Conservation (phyloP, 2,888 invertebrate genomes). For the Cactoblastis cactorum region DNA sequence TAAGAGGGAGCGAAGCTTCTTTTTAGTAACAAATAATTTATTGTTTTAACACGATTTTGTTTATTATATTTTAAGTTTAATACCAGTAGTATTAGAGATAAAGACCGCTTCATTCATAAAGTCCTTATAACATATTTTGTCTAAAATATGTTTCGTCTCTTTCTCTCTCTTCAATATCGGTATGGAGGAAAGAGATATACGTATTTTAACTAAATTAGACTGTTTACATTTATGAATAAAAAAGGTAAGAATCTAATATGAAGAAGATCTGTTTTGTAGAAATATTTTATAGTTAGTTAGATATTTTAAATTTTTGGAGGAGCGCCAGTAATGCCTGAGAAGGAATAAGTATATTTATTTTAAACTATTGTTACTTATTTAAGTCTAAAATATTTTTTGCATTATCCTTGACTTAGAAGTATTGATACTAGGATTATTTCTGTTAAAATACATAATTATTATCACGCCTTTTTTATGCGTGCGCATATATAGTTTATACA, state of each 20-base stretch:
- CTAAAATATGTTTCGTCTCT: too few species aligned
- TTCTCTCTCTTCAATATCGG: too few species aligned
- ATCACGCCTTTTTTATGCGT: neutral
- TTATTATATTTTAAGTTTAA: neutral
- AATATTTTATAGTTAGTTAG: constrained; percentile 19
- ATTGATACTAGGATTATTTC: too few species aligned
- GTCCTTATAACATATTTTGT: too few species aligned
- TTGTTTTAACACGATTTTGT: constrained; percentile 22
- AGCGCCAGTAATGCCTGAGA: constrained; percentile 7
- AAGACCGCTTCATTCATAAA: too few species aligned
- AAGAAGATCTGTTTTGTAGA: constrained; percentile 22
- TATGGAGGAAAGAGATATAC: too few species aligned
- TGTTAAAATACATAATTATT: too few species aligned
- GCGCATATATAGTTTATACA: neutral
- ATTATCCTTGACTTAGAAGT: neutral
- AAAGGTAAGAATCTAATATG: constrained; percentile 15
- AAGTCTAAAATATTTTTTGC: constrained; percentile 6
- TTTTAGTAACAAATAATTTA: constrained; percentile 38
- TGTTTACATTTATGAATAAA: too few species aligned
- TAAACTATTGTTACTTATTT: neutral
- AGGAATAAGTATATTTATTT: constrained; percentile 14
- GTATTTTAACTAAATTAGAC: too few species aligned
- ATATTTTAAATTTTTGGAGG: constrained; percentile 17
- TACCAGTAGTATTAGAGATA: constrained; percentile 19
- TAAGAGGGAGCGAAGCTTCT: constrained; percentile 67